Base-by-base conservation (phyloP, 2,888 invertebrate species). In the Drosophila mettleri region DNA sequence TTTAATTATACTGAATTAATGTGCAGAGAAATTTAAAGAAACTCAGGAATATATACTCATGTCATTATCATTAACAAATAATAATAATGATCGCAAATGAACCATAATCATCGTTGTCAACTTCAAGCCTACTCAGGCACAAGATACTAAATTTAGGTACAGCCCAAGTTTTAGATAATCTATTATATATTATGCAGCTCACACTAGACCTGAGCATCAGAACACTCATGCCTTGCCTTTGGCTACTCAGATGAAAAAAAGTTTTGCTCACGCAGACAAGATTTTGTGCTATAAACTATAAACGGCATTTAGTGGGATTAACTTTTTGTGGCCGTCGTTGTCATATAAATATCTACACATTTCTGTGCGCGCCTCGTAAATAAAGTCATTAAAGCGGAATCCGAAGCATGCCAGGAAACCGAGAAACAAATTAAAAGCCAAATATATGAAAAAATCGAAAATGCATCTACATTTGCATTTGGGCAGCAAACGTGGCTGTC, bases 251-350 rank as follows among this genome's bases (percentile, higher is more conserved):
- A 29, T 52, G 52, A 36, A 48, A 39, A 27, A 51, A 54, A 31
- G 38, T 27, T 49, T 66, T 20, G 41, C 34, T 41, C 46, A 38
- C n/a, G 33, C 36, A 33, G 45, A 48, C 29, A 34, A 51, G 16
- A 51, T 52, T 63, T 24, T 18, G 69, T 69, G 86, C 83, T 84
- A 87, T 87, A 88, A 88, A 86, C 88, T 89, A 88, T 88, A 82
- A 87, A 69, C 81, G 76, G 85, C 89, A 86, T 90, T 90, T 89
- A 81, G 82, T 75, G 74, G 87, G 78, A 87, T 90, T 90, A 88
- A 76, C 80, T 74, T 80, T 80, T 78, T 80, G 84, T 75, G 85
- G 80, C 75, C 88, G 81, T 58, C 81, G 75, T 70, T 82, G 80
- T 75, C 81, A 85, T 85, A 86, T 79, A 78, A 67, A 78, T 72